A percentile compares a stretch with the other conserved stretches of the same genome.
Evolutionary conservation across 2,888 invertebrate genomes (phyloP).

Genomic region (Tanytarsus gracilentus): DNA sequence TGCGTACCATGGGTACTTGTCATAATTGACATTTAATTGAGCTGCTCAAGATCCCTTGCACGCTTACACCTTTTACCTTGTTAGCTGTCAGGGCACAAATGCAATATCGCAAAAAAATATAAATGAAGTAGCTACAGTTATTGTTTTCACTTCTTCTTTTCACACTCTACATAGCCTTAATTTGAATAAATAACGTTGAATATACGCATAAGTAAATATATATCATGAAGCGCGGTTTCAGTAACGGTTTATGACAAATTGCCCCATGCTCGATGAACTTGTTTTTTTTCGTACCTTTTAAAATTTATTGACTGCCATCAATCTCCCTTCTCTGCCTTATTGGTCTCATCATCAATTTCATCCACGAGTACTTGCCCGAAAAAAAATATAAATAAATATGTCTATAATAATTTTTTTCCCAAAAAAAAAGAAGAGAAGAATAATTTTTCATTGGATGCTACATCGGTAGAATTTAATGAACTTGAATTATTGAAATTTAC

Average conservation of each 20-base stretch:
- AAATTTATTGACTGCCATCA: slow-evolving; percentile 13
- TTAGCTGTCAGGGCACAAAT: no score
- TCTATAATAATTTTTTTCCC: not conserved
- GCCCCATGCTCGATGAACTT: slow-evolving; percentile 7
- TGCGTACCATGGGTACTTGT: not conserved
- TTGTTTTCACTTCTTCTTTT: not conserved
- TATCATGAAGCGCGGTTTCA: not conserved
- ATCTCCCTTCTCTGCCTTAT: not conserved
- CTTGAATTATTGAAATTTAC: not conserved
- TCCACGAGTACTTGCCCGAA: not conserved
- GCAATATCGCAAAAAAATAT: no score
- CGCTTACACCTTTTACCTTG: no score
- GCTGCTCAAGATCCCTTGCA: not conserved
- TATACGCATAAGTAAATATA: not conserved
- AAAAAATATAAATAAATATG: not conserved
- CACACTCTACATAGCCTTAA: not conserved
- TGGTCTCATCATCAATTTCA: not conserved
- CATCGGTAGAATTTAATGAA: not conserved
- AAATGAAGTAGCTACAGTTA: no score
- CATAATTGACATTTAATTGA: slow-evolving; percentile 21
- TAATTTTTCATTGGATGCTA: not conserved
- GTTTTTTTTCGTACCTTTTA: not conserved
- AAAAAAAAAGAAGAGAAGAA: not conserved
- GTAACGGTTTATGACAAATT: slow-evolving; percentile 22
- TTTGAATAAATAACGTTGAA: not conserved